Conservation (phyloP, 2,113 vertebrate species). For the Crotalus viridis region DNA sequence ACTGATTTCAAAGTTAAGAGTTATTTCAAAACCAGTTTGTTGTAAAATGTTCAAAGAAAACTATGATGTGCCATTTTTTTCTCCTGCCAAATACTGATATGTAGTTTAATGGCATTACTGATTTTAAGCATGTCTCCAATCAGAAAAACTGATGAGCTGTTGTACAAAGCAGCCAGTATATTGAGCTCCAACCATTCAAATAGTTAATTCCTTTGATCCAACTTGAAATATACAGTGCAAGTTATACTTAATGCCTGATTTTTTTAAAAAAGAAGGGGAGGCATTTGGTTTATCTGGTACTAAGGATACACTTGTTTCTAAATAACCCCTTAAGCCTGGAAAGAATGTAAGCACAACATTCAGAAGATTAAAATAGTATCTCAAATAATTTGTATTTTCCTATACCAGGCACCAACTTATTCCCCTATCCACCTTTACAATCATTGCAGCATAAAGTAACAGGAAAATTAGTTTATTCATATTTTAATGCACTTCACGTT, state of each 20-base stretch:
- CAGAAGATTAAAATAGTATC: neutral
- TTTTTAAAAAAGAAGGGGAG: neutral
- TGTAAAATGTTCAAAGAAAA: neutral
- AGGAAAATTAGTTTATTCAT: neutral
- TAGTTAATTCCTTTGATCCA: neutral
- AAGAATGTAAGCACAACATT: neutral
- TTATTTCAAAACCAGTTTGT: neutral
- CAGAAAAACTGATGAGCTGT: conserved; percentile 27
- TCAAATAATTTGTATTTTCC: neutral
- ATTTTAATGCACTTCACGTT: neutral
- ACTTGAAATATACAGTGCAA: neutral
- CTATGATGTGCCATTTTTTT: neutral
- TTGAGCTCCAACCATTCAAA: conserved; percentile 14
- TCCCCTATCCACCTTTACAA: neutral
- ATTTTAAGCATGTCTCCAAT: conserved; percentile 45
- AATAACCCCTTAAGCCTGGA: neutral
- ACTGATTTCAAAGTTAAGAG: neutral
- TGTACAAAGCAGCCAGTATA: conserved; percentile 33
- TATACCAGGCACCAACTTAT: neutral
- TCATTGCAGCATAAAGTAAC: neutral
- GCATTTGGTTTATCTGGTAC: neutral
- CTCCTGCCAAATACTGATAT: conserved; percentile 44
- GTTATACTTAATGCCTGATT: neutral
- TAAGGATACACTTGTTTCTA: neutral
- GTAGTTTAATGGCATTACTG: conserved; percentile 48